These are phyloP conservation scores for Temnothorax ravouxi DNA, from an alignment of 2,888 invertebrate genomes.

Conservation along the genomic window DNA sequence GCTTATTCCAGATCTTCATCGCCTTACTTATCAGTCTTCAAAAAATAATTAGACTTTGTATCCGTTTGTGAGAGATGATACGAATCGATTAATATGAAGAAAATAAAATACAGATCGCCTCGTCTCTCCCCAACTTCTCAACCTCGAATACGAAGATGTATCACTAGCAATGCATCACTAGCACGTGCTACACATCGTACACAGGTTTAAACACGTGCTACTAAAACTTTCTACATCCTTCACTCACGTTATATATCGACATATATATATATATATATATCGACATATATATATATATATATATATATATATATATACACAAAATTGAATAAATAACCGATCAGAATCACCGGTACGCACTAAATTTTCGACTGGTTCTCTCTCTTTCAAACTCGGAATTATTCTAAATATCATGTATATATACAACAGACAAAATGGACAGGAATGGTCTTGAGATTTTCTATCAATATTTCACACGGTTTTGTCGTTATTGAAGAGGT, in stretches of 20 bases:
- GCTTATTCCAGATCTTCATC: constrained; percentile 64
- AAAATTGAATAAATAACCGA: constrained; percentile 84
- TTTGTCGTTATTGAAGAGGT: constrained; percentile 48
- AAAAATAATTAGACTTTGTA: constrained; percentile 78
- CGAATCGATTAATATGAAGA: constrained; percentile 64
- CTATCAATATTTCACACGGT: constrained; percentile 61
- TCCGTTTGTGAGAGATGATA: constrained; percentile 56
- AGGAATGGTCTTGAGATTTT: constrained; percentile 71
- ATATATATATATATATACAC: constrained; percentile 76
- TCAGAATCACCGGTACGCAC: constrained; percentile 71
- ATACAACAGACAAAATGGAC: constrained; percentile 72
- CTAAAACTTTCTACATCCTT: constrained; percentile 78
- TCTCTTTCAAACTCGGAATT: constrained; percentile 67
- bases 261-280: constrained; percentile 76
- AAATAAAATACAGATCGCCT: constrained; percentile 72
- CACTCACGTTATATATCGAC: constrained; percentile 53
- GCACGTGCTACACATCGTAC: constrained; percentile 57
- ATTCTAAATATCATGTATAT: constrained; percentile 64
- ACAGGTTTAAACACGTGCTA: constrained; percentile 65
- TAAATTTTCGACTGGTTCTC: constrained; percentile 66
- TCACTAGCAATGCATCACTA: constrained; percentile 57
- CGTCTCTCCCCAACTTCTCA: constrained; percentile 57
- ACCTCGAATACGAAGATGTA: constrained; percentile 68
- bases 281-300: background rate
- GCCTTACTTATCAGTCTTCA: constrained; percentile 84